A percentile compares a stretch with the other conserved stretches of the same genome.
Conservation (phyloP, 1,140 invertebrate genomes). For the Trichonephila clavata region DNA sequence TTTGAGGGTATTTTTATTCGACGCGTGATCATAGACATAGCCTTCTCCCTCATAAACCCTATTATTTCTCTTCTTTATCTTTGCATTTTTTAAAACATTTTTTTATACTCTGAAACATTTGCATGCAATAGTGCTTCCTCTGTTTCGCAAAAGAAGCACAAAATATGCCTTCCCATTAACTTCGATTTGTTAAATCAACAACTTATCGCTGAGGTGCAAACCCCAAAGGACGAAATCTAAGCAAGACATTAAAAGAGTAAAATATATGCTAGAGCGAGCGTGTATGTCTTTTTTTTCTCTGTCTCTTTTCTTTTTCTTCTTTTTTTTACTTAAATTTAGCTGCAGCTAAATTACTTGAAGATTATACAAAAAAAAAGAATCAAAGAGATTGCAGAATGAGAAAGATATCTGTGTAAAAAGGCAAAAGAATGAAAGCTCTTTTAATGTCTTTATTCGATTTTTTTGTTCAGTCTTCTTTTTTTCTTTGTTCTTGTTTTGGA, state of each 20-base stretch:
- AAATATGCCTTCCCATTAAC: slow-evolving; percentile 65
- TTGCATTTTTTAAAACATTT: background rate
- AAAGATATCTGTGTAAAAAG: background rate
- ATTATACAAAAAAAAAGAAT: slow-evolving; percentile 54
- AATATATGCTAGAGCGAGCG: slow-evolving; percentile 34
- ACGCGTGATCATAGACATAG: slow-evolving; percentile 8
- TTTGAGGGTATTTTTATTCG: slow-evolving; percentile 3
- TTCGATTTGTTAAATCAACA: slow-evolving; percentile 75
- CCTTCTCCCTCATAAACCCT: slow-evolving; percentile 29
- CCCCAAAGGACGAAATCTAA: slow-evolving; percentile 40
- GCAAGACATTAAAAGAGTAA: slow-evolving; percentile 61
- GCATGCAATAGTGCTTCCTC: slow-evolving; percentile 33
- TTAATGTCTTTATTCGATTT: slow-evolving; percentile 65
- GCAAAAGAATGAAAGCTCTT: slow-evolving; percentile 49
- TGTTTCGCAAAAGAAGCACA: slow-evolving; percentile 34
- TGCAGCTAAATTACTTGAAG: slow-evolving; percentile 63
- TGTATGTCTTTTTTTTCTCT: background rate
- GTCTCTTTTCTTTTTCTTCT: background rate
- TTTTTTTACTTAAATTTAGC: slow-evolving; percentile 34
- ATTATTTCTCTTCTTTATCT: slow-evolving; percentile 14
- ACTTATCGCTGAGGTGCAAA: slow-evolving; percentile 65
- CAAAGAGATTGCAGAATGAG: slow-evolving; percentile 11
- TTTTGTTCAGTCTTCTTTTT: background rate
- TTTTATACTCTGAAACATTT: slow-evolving; percentile 34
- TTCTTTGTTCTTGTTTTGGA: background rate